Conservation (phyloP, 2,797 vertebrate genomes). For the Phoxinus dragarum region DNA sequence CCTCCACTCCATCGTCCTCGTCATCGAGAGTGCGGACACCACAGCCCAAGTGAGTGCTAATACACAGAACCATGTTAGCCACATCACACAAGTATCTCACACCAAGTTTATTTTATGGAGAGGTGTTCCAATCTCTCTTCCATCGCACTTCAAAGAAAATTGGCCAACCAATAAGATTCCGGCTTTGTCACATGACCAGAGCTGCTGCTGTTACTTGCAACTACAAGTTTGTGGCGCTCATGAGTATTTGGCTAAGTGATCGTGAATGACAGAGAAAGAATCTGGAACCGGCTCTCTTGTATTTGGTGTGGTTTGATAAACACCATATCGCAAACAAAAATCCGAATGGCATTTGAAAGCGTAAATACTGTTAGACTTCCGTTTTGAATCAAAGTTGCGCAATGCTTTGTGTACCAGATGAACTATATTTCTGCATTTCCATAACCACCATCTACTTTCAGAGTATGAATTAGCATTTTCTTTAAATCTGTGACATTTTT, state of each 20-base stretch:
- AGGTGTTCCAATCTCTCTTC: background rate
- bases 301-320: too few relatives aligned
- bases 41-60: slow-evolving; percentile 89
- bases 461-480: too few relatives aligned
- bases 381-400: too few relatives aligned
- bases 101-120: background rate
- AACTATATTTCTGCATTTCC: too few relatives aligned
- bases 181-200: background rate
- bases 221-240: too few relatives aligned
- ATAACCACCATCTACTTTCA: too few relatives aligned
- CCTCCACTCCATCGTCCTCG: slow-evolving; percentile 86
- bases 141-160: background rate
- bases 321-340: too few relatives aligned
- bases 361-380: too few relatives aligned
- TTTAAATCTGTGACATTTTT: too few relatives aligned
- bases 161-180: background rate
- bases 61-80: background rate
- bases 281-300: background rate
- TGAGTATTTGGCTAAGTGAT: too few relatives aligned
- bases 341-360: too few relatives aligned
- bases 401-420: too few relatives aligned
- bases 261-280: background rate
- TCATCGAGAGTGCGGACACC: slow-evolving; percentile 87
- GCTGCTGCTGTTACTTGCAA: background rate
- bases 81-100: background rate